Base-by-base conservation (phyloP, 2,113 vertebrate genomes). In the Psephotus haematonotus region DNA sequence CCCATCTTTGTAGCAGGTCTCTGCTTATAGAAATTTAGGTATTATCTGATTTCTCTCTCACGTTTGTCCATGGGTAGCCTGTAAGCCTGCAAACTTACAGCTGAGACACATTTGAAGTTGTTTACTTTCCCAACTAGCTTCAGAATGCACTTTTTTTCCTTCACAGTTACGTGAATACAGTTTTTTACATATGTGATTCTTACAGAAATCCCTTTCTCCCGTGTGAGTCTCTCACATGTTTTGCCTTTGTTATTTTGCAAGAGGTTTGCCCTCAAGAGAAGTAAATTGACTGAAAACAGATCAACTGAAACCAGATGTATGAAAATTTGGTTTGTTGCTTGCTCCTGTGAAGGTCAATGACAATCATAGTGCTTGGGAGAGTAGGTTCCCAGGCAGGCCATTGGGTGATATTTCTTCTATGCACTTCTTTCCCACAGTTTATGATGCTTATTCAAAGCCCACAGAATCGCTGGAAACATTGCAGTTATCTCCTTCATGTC, bases 161-260 rank as follows among this genome's bases (percentile, higher is more conserved):
- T 23, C 14, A 10, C 8, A n/a, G 28, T 9, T 67, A 10, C 0
- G 0, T 9, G 8, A n/a, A 31, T 43, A 19, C 3, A 5, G 8
- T 7, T 71, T 85, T 75, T 64, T 25, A 2, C 3, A 11, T 0
- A 17, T 1, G 1, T 11, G 20, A 31, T 49, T 59, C 28, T 19
- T 31, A 17, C 23, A n/a, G 49, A 72, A 79, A 59, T 37, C 16
- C 52, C 7, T 68, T 46, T 47, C 44, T 79, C 27, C n/a, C 6
- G 0, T 2, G 0, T 27, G 5, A 1, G 0, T 69, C 18, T 71
- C 47, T 62, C 12, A 0, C 3, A 8, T 6, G 13, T 50, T 80
- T 63, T 80, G 10, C 27, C 33, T 17, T 69, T 25, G 15, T 29
- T 33, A 44, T 69, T 85, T 82, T 1, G 0, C 41, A 77, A 75